Conservation (phyloP, 2,113 vertebrate species). For the Pardalotus punctatus region DNA sequence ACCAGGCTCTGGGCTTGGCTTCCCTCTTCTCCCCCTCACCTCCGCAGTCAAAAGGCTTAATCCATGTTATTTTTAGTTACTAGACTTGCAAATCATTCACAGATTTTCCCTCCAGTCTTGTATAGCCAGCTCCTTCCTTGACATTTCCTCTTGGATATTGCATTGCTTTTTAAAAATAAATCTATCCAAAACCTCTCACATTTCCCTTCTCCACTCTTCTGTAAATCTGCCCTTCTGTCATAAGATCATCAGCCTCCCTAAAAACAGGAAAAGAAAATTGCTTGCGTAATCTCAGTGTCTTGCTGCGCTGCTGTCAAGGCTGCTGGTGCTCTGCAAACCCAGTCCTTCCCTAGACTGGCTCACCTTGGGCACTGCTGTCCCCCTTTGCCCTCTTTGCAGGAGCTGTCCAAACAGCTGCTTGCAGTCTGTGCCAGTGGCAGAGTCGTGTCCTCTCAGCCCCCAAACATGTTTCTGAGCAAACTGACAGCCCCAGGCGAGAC, state of each 20-base stretch:
- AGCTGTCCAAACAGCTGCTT: neutral
- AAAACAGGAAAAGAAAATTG: neutral
- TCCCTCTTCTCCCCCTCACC: neutral
- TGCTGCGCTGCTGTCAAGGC: neutral
- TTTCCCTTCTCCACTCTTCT: neutral
- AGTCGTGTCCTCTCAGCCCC: neutral
- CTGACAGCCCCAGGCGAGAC: neutral
- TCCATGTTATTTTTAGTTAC: neutral
- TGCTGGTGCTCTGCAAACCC: neutral
- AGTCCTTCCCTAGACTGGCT: neutral
- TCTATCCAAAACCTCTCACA: neutral
- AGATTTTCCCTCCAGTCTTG: neutral
- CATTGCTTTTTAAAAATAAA: conserved; percentile 11
- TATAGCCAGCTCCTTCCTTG: neutral
- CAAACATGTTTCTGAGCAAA: neutral
- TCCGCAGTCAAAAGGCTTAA: neutral
- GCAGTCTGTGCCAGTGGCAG: neutral
- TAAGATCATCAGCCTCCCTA: neutral
- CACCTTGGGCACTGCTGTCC: neutral
- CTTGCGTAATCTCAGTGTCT: neutral
- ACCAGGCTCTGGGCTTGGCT: neutral
- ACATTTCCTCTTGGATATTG: conserved; percentile 8
- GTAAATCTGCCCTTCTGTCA: neutral
- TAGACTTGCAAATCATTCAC: neutral
- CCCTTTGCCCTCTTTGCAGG: neutral